These are phyloP conservation scores for Lathronympha strigana DNA, from an alignment of 2,888 invertebrate genomes.

Conservation along the genomic window DNA sequence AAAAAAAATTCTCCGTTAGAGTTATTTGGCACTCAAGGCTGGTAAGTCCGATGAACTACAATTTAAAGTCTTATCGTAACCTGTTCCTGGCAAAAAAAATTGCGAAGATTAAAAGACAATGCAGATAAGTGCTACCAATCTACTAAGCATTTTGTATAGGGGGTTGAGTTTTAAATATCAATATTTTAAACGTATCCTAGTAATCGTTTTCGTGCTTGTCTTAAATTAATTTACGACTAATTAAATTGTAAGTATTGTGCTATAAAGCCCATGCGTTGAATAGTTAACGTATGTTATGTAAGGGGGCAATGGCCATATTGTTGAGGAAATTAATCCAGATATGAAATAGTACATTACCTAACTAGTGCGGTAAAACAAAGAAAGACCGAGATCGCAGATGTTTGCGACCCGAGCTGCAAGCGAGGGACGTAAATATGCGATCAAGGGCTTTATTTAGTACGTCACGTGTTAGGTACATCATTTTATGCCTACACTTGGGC, in stretches of 20 bases:
- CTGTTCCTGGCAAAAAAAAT: not conserved
- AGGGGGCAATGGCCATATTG: constrained; percentile 25
- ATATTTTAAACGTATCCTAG: constrained; percentile 9
- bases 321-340: constrained; percentile 7
- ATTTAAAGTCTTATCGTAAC: too few species aligned
- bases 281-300: constrained; percentile 25
- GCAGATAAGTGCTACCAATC: not conserved
- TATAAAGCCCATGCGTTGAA: constrained; percentile 8
- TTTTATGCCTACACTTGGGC: too few species aligned
- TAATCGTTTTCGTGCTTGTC: constrained; percentile 1
- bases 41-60: too few species aligned
- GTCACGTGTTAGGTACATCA: too few species aligned
- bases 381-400: too few species aligned
- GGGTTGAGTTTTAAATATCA: not conserved
- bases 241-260: constrained; percentile 28
- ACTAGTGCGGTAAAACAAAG: not conserved
- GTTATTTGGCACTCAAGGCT: too few species aligned
- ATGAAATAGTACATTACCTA: too few species aligned
- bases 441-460: too few species aligned
- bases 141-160: constrained; percentile 18
- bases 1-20: too few species aligned
- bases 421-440: too few species aligned
- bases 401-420: too few species aligned
- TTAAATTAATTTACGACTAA: constrained; percentile 18
- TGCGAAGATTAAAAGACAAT: too few species aligned